Evolutionary conservation across 2,888 invertebrate species (phyloP), one percentile per base, ranked within the genome.

Genomic region (Cosmia trapezina): DNA sequence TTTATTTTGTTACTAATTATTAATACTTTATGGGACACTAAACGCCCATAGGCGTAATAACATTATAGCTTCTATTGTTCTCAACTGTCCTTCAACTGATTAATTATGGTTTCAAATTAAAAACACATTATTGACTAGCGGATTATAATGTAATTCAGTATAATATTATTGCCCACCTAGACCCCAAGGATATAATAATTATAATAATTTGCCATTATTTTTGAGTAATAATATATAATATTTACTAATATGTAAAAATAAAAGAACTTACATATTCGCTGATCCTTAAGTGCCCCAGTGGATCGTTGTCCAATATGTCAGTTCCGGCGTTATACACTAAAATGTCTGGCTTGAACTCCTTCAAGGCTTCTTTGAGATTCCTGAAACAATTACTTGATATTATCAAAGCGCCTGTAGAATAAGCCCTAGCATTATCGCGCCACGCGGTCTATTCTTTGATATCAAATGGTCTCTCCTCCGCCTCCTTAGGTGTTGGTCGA

Each of bases 301-400:
- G 97, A 93, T 99, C 99, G 0, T 97, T 97, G 75, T 97, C 96
- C 53, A 99, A 93, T 49, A 98, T 96, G 91, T 99, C 99, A 0
- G 99, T 99, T 0, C 99, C 99, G n/a, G 99, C 99, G 93, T 99
- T 99, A 93, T 98, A 99, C n/a, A 99, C 97, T 61, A 99, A 94
- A 41, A 99, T 95, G 89, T 99, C 98, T 0, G 99, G 98, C 67
- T 94, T 94, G 89, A 98, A 98, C 88, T 98, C 97, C 1, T 95
- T 91, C 37, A 98, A 90, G 0, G 98, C 97, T 57, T 95, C 96
- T 82, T 97, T 96, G 33, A 98, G 94, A 88, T 97, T 97, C 76
- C 98, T 98, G 89, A 53, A 96, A 94, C 12, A 19, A 56, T 17
- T 53, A 49, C 49, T 51, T 33, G 6, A 14, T 14, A 51, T 33